Conservation (phyloP, 1,140 invertebrate genomes). For the Microplitis mediator region DNA sequence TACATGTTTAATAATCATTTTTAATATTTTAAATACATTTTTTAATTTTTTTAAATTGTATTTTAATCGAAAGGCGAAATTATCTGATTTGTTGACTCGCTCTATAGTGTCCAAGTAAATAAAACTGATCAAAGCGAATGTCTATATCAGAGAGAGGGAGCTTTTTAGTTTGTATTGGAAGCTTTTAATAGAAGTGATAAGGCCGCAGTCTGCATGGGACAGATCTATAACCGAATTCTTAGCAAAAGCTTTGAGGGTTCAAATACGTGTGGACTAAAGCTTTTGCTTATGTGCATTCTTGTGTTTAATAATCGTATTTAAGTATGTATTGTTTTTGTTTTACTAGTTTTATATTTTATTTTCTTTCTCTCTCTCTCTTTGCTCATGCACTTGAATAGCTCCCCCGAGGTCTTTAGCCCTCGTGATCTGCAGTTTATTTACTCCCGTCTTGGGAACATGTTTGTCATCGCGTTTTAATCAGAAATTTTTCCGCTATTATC, state of each 20-base stretch:
- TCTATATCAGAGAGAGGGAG: too few species aligned
- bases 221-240: constrained; percentile 37
- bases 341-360: too few species aligned
- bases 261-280: neutral
- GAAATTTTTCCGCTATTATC: neutral
- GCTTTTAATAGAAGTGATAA: too few species aligned
- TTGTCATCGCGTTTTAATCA: neutral
- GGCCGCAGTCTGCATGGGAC: constrained; percentile 40
- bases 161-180: too few species aligned
- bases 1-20: too few species aligned
- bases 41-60: too few species aligned
- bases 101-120: too few species aligned
- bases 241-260: neutral
- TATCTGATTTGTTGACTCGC: too few species aligned
- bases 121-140: too few species aligned
- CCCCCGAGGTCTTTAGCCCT: neutral
- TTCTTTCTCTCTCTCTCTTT: neutral
- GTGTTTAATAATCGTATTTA: neutral
- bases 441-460: neutral
- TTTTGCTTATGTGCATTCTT: neutral
- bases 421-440: neutral
- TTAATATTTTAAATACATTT: too few species aligned
- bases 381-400: neutral
- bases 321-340: neutral
- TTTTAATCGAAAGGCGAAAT: too few species aligned